Evolutionary conservation across 2,113 vertebrate species (phyloP), one percentile per base, ranked within the genome.

Genomic region (Lontra canadensis): DNA sequence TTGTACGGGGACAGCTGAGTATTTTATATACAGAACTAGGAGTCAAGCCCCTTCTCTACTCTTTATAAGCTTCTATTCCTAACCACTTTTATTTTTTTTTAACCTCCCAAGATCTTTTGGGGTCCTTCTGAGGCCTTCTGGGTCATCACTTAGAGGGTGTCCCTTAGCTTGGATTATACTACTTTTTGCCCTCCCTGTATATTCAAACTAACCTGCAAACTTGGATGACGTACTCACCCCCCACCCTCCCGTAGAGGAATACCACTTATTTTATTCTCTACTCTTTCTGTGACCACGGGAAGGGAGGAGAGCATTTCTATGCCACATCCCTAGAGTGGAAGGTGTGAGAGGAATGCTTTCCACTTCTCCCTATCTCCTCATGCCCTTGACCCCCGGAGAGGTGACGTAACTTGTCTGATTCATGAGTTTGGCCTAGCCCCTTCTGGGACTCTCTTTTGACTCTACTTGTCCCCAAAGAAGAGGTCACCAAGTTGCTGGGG

Each of bases 391-490:
- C 21, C 47, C 6, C 23, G 69, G 5, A 25, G 18, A 84, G n/a
- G 61, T 65, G 71, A 36, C 52, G 42, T 61, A 55, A 52, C 47
- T 39, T 92, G 47, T 1, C 52, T 90, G 39, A 44, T 55, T 67
- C 23, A 15, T 42, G 55, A 55, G 2, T 65, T 93, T 86, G 26
- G 47, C 49, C n/a, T 55, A 76, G 73, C 20, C 26, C 44, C 65
- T 69, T 84, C 73, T 65, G 31, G 42, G 44, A 63, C 63, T 78
- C 39, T 67, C 34, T 79, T 52, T 91, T 55, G 52, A 89, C 55
- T 74, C 25, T 59, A 14, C 21, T 44, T 71, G 18, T 78, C 49
- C 47, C 14, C 55, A 34, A 21, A 76, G 31, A 85, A 82, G 23
- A 13, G 14, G 23, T 90, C 15, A 25, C n/a, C 29, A 49, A 49